Conservation (phyloP, 2,113 vertebrate genomes). For the Dryoscopus gambensis region DNA sequence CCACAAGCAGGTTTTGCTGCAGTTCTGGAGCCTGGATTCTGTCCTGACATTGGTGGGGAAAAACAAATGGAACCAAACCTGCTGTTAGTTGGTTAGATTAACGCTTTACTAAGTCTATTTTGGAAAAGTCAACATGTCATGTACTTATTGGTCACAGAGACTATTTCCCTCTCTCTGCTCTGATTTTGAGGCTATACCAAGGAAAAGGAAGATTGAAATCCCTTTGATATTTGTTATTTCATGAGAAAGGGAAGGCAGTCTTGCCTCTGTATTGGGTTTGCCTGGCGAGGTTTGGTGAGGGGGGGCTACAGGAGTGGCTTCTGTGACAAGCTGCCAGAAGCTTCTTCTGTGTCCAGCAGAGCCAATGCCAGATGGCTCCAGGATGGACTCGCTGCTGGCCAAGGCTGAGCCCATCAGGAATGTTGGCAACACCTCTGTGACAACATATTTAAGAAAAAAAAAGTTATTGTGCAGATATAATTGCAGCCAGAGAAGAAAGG, state of each 20-base stretch:
- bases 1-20: not conserved
- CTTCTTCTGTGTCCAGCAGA: not conserved
- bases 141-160: not conserved
- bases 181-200: not conserved
- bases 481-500: fast-evolving
- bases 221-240: not conserved
- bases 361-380: not conserved
- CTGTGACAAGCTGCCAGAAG: not conserved
- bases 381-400: not conserved
- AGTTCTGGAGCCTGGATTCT: not conserved
- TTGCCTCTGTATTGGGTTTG: not conserved
- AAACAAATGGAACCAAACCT: not conserved
- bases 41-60: not conserved
- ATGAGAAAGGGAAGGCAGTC: not conserved
- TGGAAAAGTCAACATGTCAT: fast-evolving
- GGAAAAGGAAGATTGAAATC: not conserved
- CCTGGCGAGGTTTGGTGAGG: not conserved
- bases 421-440: not conserved
- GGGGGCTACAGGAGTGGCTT: not conserved
- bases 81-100: not conserved
- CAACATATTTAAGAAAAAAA: no score
- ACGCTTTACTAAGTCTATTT: not conserved
- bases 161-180: not conserved
- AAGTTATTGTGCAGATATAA: not conserved
- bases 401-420: not conserved